These are phyloP conservation scores for Manduca sexta DNA, from an alignment of 1,140 invertebrate species.

Conservation along the genomic window DNA sequence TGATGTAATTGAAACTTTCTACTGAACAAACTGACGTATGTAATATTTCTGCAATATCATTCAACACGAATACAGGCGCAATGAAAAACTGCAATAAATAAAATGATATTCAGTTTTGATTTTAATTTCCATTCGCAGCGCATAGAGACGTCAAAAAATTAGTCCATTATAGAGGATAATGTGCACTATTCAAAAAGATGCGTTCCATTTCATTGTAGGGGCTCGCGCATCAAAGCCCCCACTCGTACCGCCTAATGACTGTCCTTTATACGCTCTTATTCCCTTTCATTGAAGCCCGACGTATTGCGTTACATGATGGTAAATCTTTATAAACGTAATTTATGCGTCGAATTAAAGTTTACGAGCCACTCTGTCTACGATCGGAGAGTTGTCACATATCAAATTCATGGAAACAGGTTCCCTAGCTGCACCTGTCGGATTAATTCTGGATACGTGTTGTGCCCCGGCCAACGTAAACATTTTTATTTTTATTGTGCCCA, in stretches of 20 bases:
- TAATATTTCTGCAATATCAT: too few species aligned
- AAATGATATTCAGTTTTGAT: too few species aligned
- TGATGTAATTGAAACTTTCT: too few species aligned
- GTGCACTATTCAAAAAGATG: conserved; percentile 10
- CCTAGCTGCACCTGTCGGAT: conserved; percentile 45
- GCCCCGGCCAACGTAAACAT: not conserved
- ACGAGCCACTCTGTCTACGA: conserved; percentile 45
- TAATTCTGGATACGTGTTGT: conserved; percentile 37
- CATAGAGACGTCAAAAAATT: too few species aligned
- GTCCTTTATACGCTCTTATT: conserved; percentile 36
- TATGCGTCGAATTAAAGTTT: conserved; percentile 55
- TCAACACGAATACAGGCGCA: too few species aligned
- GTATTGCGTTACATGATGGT: conserved; percentile 41
- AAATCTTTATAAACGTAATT: conserved; percentile 46
- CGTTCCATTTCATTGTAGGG: conserved; percentile 22
- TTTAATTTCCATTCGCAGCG: too few species aligned
- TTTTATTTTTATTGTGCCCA: conserved; percentile 1
- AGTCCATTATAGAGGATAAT: not conserved
- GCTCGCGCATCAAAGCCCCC: conserved; percentile 18
- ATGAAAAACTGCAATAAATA: too few species aligned
- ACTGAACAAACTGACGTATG: too few species aligned
- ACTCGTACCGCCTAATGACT: conserved; percentile 33
- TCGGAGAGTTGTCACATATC: conserved; percentile 45
- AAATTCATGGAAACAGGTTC: conserved; percentile 45
- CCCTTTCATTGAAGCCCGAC: conserved; percentile 24